A percentile compares a stretch with the other conserved stretches of the same genome.
These are phyloP conservation scores for Vanessa tameamea DNA, from an alignment of 1,140 invertebrate species.

Conservation along the genomic window DNA sequence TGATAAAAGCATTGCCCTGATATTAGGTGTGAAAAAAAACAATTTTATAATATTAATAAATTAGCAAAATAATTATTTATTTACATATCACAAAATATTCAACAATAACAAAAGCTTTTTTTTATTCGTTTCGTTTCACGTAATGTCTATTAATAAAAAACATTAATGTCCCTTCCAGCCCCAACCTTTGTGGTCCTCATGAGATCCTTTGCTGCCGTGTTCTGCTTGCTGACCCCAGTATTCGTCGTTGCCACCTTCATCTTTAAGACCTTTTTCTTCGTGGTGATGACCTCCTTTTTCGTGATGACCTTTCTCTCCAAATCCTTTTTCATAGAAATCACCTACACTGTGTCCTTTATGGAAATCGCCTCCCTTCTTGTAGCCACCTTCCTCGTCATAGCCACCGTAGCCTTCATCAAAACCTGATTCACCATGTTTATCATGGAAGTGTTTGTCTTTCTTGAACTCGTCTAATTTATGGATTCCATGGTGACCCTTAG, in stretches of 20 bases:
- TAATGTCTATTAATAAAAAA: conserved; percentile 30
- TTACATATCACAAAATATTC: conserved; percentile 70
- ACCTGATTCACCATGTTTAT: conserved; percentile 88
- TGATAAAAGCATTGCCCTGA: no score
- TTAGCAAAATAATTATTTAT: conserved; percentile 18
- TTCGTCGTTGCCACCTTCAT: conserved; percentile 81
- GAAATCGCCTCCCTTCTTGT: conserved; percentile 85
- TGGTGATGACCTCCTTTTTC: conserved; percentile 83
- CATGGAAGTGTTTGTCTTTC: conserved; percentile 84
- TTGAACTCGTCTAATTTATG: conserved; percentile 88
- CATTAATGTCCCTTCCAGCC: conserved; percentile 80
- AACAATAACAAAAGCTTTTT: conserved; percentile 70
- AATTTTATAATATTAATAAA: conserved; percentile 4
- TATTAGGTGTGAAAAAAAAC: background rate
- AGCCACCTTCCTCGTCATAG: conserved; percentile 84
- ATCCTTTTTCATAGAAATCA: conserved; percentile 84
- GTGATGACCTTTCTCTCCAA: conserved; percentile 85
- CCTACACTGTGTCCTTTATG: conserved; percentile 85
- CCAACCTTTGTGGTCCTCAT: conserved; percentile 79
- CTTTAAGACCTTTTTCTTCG: conserved; percentile 71
- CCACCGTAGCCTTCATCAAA: conserved; percentile 85
- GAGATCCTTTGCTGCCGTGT: conserved; percentile 83
- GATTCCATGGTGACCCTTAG: conserved; percentile 87
- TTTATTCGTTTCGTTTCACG: conserved; percentile 23
- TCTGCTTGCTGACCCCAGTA: conserved; percentile 82